Evolutionary conservation across 2,797 vertebrate species (phyloP).

Genomic region (Enteromius fasciolatus): DNA sequence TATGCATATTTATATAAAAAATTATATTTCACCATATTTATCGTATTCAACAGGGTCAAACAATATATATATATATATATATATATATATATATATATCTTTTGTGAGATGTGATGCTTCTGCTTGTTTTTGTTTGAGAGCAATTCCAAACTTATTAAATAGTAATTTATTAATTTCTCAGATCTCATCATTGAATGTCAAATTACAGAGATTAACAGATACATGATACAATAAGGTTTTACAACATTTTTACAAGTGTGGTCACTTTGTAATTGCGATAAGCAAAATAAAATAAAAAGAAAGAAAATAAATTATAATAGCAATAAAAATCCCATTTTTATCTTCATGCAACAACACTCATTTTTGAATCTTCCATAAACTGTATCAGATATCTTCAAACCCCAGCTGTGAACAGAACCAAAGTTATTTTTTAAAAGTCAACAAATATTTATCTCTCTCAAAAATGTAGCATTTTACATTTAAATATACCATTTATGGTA

Average conservation of each 20-base stretch:
- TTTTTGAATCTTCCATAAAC: neutral
- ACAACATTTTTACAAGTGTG: constrained; percentile 80
- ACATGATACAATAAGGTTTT: constrained; percentile 79
- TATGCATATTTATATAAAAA: too few species aligned
- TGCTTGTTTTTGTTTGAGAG: constrained; percentile 8
- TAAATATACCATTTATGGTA: constrained; percentile 33
- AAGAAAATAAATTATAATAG: constrained; percentile 9
- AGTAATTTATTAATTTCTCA: constrained; percentile 81
- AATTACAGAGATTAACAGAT: constrained; percentile 81
- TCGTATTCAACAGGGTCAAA: too few species aligned
- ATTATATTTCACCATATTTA: too few species aligned
- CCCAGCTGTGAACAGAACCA: neutral
- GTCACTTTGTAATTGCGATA: constrained; percentile 58
- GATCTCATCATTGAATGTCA: constrained; percentile 76
- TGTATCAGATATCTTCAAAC: constrained; percentile 2
- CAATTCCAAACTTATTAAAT: constrained; percentile 68
- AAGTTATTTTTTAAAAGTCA: neutral
- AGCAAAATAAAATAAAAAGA: constrained; percentile 18
- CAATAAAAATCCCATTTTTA: neutral
- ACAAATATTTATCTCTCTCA: neutral
- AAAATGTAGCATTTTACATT: constrained; percentile 18
- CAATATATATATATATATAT: too few species aligned
- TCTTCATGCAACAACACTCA: constrained; percentile 6
- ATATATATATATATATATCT: too few species aligned
- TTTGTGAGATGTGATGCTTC: neutral